phyloP scores from a whole-genome alignment of 2,797 vertebrate species.

The Ctenopoma multispine region DNA sequence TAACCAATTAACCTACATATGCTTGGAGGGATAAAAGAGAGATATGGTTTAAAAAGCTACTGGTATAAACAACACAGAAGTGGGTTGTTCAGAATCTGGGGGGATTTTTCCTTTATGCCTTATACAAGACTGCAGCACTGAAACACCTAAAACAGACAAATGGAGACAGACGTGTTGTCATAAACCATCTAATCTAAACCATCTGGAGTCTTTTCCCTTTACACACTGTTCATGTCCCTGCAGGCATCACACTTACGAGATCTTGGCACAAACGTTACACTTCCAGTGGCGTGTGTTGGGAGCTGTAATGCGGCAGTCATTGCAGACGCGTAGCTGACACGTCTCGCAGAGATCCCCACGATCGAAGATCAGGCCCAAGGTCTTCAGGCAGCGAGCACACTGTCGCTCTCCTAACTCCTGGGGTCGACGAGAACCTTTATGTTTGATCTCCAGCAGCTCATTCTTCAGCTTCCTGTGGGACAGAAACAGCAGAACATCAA shows the following conservation, averaged over 20 bases:
- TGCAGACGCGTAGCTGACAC: slow-evolving; percentile 90
- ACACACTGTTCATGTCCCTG: not conserved
- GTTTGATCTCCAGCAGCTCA: slow-evolving; percentile 92
- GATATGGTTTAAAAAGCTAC: no score
- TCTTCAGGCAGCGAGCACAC: slow-evolving; percentile 90
- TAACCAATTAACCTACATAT: not conserved
- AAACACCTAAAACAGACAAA: slow-evolving; percentile 30
- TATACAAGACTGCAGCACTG: not conserved
- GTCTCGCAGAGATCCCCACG: slow-evolving; percentile 89
- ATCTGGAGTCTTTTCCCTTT: slow-evolving; percentile 31
- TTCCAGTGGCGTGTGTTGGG: slow-evolving; percentile 85
- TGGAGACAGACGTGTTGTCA: slow-evolving; percentile 32
- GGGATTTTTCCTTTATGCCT: not conserved
- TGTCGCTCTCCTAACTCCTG: slow-evolving; percentile 85
- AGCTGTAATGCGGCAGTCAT: slow-evolving; percentile 80
- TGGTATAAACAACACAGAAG: not conserved
- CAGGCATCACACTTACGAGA: slow-evolving; percentile 87
- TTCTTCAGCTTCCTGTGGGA: slow-evolving; percentile 92
- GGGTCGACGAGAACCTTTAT: slow-evolving; percentile 82
- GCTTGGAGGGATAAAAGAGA: no score
- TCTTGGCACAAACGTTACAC: slow-evolving; percentile 92
- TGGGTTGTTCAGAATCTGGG: not conserved
- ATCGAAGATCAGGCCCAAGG: slow-evolving; percentile 92
- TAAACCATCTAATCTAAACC: slow-evolving; percentile 38
- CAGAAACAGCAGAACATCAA: slow-evolving; percentile 5